A percentile compares a stretch with the other conserved stretches of the same genome.
phyloP scores from a whole-genome alignment of 2,113 vertebrate genomes.

The Macquaria ambigua region DNA sequence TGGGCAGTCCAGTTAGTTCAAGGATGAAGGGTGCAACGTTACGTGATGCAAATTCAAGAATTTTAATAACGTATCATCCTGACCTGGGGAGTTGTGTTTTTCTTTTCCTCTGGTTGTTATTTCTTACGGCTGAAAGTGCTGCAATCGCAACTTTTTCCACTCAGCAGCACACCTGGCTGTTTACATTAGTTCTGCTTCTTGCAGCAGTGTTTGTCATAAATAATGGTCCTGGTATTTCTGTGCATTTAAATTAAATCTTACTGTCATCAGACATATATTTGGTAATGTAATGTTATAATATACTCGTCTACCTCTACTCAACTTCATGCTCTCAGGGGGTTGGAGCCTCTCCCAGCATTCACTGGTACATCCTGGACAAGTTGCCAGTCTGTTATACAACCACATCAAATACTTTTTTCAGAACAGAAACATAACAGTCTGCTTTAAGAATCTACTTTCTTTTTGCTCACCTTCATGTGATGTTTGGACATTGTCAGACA shows the following conservation, averaged over 20 bases:
- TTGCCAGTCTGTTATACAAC: too few relatives aligned
- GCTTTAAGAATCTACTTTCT: too few relatives aligned
- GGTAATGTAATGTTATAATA: background rate
- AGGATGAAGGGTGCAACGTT: conserved; percentile 10
- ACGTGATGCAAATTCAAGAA: conserved; percentile 22
- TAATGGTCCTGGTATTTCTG: background rate
- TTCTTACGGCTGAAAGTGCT: background rate
- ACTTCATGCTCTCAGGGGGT: background rate
- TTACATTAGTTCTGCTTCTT: background rate
- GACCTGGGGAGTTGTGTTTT: background rate
- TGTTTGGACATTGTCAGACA: too few relatives aligned
- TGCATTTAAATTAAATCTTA: background rate
- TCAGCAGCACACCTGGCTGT: background rate
- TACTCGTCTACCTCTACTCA: background rate
- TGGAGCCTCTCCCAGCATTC: background rate
- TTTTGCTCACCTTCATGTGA: too few relatives aligned
- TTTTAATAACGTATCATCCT: conserved; percentile 21
- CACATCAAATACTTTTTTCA: too few relatives aligned
- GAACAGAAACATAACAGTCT: too few relatives aligned
- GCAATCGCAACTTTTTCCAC: background rate
- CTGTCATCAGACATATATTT: background rate
- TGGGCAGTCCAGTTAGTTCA: conserved; percentile 30
- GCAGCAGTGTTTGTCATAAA: background rate
- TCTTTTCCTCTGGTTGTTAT: background rate
- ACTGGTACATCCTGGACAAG: background rate